Base-by-base conservation (phyloP, 2,797 vertebrate species). In the Corythornis leucogaster region DNA sequence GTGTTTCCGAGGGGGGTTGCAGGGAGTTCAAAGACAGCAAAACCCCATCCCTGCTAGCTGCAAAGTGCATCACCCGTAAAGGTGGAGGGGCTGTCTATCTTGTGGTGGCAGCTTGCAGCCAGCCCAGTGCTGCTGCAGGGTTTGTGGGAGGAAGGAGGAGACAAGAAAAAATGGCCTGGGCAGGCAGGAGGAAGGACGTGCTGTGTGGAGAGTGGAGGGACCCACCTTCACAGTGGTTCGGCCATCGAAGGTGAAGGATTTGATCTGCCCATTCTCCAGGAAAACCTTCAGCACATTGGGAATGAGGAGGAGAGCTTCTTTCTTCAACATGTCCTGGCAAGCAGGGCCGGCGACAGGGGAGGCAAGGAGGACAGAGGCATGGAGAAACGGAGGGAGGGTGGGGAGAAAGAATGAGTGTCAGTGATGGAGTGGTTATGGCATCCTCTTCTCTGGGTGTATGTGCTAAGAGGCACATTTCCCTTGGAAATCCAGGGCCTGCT, bases 211-310 rank as follows among this genome's bases (percentile, higher is more conserved):
- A 7, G 31, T 0, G 0, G 61, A 48, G 26, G 45, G 69, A 5
- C 94, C 68, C 88, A 99, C 99, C 99, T 99, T 99, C 96, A 99
- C 99, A 31, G 99, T 99, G 95, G 99, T 99, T 91, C 99, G 98
- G 97, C 99, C 99, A 96, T 99, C 99, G 50, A 99, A 99, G 1
- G 99, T 99, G 96, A 99, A 99, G 69, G 99, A 99, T 97, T 99
- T 99, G 96, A 99, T 99, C 96, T 99, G 99, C 86, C 99, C 99
- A 75, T 99, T 99, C 98, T 99, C 99, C 97, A 99, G 97, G 97
- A 99, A 99, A 96, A 99, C 99, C 98, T 99, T 99, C 97, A 99
- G 96, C 95, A 99, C 99, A 26, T 99, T 99, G 96, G 99, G 99
- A 97, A 99, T 99, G 96, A 99, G 99, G 86, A 99, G 99, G 96